Base-by-base conservation (phyloP, 2,888 invertebrate species). In the Camponotus fellah region DNA sequence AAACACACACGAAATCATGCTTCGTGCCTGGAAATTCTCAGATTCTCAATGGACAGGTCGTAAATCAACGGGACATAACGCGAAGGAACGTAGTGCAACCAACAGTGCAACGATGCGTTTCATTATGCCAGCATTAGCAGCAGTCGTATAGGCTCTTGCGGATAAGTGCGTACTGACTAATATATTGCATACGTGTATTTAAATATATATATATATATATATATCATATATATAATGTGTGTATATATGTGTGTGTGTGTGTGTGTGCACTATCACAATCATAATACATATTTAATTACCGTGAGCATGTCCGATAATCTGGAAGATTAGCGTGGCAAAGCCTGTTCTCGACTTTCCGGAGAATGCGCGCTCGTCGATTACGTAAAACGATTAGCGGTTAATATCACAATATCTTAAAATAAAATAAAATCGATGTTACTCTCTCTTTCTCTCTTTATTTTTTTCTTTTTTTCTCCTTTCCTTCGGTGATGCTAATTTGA, bases 281-380 rank as follows among this genome's bases (percentile, higher is more conserved):
- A 69, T 82, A 83, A 83, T 68, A 81, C 69, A 81, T 83, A 83
- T 53, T 69, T 83, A 83, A 83, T 83, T 83, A 81, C 69, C 82
- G 62, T 49, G 66, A 82, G 68, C 37, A 80, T 81, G 68, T 62
- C 82, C 68, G 82, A 83, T 83, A 81, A 83, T 79, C 68, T 79
- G 60, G 49, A 68, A 83, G 82, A 65, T 76, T 80, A 66, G 43
- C 68, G 60, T 46, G 43, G 71, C 58, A 17, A 43, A 43, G 21
- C 72, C 60, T 72, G 72, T 80, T 60, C 60, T 26, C 79, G 37
- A 79, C 71, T 71, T 79, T 34, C 71, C 79, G 58, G 71, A 43
- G 60, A 72, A 17, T 72, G 79, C 21, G 60, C 34, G 60, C 12
- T 80, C 21, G 72, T 12, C 10, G 72, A 80, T 79, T 79, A 79